Base-by-base conservation (phyloP, 2,113 vertebrate species). In the Leptobrachium ailaonicum region DNA sequence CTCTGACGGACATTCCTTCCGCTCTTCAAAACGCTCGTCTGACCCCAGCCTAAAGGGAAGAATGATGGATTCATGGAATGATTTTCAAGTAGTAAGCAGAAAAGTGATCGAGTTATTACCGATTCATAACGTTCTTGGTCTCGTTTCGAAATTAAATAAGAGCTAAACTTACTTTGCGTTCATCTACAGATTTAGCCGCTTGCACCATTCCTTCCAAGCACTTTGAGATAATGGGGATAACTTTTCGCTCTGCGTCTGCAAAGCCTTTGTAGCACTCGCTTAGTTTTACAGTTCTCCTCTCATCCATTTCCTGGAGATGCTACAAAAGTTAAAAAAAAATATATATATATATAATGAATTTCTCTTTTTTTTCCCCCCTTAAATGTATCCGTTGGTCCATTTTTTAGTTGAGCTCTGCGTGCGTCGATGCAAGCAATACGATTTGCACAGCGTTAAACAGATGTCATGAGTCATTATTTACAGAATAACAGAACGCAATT, bases 241-340 rank as follows among this genome's bases (percentile, higher is more conserved):
- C 97, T 87, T 94, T 94, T 71, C 96, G 92, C 88, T 99, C 98
- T 20, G 96, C 96, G 87, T 99, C 97, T 14, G 97, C 98, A 81
- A 99, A 98, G 87, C 91, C 95, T 89, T 93, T 94, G 87, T 97
- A 98, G 83, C 95, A 98, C 88, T 99, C 98, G 7, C 96, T 96
- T 9, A 99, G 93, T 84, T 98, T 98, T 86, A 96, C 89, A 1
- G 96, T 99, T 72, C 97, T 94, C 13, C 96, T 92, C 84, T 97
- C 94, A 83, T 99, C 98, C 98, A 99, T 98, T 91, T 94, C 96
- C 89, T 99, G 98, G 80, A 99, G 92, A 87, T 97, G 97, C 98
- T 99, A 92, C 50, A 64, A 64, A 64, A 6, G 62, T n/a, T n/a
- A 13, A 64, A 64, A 64, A 12, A 2, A 60, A 60, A 12, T 60